These are phyloP conservation scores for Neoitamus cyanurus DNA, from an alignment of 2,888 invertebrate species.

Conservation along the genomic window DNA sequence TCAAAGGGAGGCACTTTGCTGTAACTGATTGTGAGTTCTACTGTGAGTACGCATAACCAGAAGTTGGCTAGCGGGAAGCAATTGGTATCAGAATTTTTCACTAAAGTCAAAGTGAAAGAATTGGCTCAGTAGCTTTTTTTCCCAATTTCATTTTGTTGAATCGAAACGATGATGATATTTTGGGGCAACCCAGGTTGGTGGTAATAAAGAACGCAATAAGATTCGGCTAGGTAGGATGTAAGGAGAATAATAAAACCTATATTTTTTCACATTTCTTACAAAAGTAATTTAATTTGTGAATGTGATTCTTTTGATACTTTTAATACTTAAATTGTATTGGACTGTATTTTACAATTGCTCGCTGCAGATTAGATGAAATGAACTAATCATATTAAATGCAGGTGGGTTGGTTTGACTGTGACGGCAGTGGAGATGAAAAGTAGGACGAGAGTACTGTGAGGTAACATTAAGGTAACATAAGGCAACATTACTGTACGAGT, in stretches of 20 bases:
- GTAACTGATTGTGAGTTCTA: not conserved
- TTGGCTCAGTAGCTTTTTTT: not conserved
- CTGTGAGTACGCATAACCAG: not conserved
- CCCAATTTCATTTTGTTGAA: not conserved
- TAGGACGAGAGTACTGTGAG: not conserved
- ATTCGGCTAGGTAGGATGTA: conserved; percentile 21
- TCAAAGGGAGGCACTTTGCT: not conserved
- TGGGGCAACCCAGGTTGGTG: not conserved
- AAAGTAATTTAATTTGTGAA: conserved; percentile 28
- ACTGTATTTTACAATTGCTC: not conserved
- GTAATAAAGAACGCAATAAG: conserved; percentile 31
- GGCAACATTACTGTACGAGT: conserved; percentile 34
- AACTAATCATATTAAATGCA: not conserved
- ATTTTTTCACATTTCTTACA: conserved; percentile 32
- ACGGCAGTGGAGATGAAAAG: not conserved
- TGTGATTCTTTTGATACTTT: conserved; percentile 30
- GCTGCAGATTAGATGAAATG: conserved; percentile 14
- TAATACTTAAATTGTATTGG: not conserved
- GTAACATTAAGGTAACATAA: conserved; percentile 40
- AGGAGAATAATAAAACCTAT: conserved; percentile 21
- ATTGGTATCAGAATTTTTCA: conserved; percentile 34
- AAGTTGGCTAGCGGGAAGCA: not conserved
- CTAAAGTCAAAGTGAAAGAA: not conserved
- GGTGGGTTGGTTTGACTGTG: not conserved
- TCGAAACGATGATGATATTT: conserved; percentile 19